Evolutionary conservation across 2,888 invertebrate genomes (phyloP).

Genomic region (Minunthozetes semirufus): DNA sequence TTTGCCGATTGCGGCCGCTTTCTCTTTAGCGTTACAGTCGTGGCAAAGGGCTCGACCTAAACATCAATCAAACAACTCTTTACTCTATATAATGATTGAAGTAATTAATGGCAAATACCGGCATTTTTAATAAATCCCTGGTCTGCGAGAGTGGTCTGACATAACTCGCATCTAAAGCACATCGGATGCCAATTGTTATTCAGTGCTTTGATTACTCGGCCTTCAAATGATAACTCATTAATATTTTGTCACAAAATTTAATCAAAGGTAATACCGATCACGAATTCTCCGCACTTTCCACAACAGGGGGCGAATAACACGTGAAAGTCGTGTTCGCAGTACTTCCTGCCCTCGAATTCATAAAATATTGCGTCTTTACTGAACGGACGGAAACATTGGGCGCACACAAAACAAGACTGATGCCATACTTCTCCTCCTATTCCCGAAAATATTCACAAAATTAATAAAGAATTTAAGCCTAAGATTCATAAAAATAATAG

Average conservation of each 20-base stretch:
- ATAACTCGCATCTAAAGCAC: conserved; percentile 94
- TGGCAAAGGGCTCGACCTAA: conserved; percentile 70
- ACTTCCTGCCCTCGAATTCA: conserved; percentile 91
- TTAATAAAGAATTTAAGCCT: not conserved
- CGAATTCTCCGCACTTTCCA: conserved; percentile 78
- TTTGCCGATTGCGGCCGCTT: conserved; percentile 88
- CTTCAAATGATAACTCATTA: conserved; percentile 47
- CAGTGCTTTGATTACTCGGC: conserved; percentile 99
- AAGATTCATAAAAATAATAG: not conserved
- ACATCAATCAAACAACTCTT: not conserved
- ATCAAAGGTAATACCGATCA: conserved; percentile 56
- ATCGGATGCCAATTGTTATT: conserved; percentile 97
- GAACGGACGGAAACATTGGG: conserved; percentile 41
- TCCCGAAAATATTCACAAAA: not conserved
- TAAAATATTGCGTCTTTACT: conserved; percentile 37
- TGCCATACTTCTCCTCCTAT: conserved; percentile 87
- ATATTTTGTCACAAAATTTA: not conserved
- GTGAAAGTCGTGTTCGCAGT: conserved; percentile 98
- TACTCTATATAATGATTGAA: not conserved
- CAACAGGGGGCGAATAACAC: conserved; percentile 89
- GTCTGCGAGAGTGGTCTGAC: conserved; percentile 83
- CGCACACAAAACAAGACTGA: conserved; percentile 95
- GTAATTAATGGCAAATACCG: conserved; percentile 53
- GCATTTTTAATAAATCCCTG: conserved; percentile 77
- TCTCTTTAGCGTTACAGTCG: conserved; percentile 90